Base-by-base conservation (phyloP, 2,113 vertebrate genomes). In the Chrysemys picta region DNA sequence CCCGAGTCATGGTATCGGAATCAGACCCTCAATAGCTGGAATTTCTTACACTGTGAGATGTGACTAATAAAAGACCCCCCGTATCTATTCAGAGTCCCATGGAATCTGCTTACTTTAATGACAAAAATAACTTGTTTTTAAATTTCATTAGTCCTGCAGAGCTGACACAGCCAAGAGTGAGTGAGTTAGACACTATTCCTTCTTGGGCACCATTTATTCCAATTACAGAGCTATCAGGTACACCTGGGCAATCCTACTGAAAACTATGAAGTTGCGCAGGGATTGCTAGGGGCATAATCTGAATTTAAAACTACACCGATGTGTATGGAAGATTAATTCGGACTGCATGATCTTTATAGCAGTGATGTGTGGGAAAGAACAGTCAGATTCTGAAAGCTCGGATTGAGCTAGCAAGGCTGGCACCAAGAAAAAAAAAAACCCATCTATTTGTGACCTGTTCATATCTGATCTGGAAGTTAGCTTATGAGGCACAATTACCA, bases 11-110 rank as follows among this genome's bases (percentile, higher is more conserved):
- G 85, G 35, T 54, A 82, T 10, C 47, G 81, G 76, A 29, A 96
- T 47, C n/a, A 5, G 0, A 62, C 6, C 3, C 29, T 76, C 25
- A 45, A 9, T 42, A 4, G 17, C 82, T 69, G 49, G 62, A 69
- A 76, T 27, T 27, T 42, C 56, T 62, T 12, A n/a, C 27, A 11
- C 0, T 12, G 42, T 45, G 7, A 85, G 52, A 3, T 3, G n/a
- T 24, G 17, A 19, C 14, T 38, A 38, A 69, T 69, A 35, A 21
- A 69, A 17, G 16, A 65, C 19, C 79, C 79, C 65, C 5, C 69
- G 6, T 13, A 21, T 0, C 0, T 11, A 85, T n/a, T 50, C 81
- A 86, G 24, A 50, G 25, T 27, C 12, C 25, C 42, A 0, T 4
- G 8, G n/a, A 17, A 57, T 35, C 29, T 1, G 5, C 65, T 1